Percentiles rank a stretch among this genome's conserved stretches.
Conservation (phyloP, 1,140 invertebrate genomes). For the Zaprionus kolodkinae region DNA sequence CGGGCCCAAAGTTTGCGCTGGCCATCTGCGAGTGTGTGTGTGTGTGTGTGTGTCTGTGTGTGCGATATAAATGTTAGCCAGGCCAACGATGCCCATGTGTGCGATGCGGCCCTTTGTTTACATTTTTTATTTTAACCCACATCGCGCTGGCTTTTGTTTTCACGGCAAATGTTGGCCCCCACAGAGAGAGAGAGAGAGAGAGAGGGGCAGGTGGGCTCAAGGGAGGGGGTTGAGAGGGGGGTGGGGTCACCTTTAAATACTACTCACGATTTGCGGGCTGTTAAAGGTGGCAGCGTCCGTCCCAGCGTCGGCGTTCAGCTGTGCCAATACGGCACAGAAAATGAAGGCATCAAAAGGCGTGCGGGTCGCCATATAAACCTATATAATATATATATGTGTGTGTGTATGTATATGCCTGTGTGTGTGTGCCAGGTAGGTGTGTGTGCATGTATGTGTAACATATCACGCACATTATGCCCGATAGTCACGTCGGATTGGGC, state of each 20-base stretch:
- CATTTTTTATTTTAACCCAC: constrained; percentile 78
- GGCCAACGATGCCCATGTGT: constrained; percentile 65
- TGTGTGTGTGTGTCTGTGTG: constrained; percentile 18
- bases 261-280: constrained; percentile 42
- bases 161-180: constrained; percentile 37
- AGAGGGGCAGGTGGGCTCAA: too few species aligned
- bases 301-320: constrained; percentile 20
- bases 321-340: constrained; percentile 39
- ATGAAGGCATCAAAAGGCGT: constrained; percentile 67
- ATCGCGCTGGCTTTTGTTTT: constrained; percentile 64
- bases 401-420: neutral
- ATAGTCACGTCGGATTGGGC: constrained; percentile 72
- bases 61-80: constrained; percentile 64
- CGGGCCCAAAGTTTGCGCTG: constrained; percentile 8
- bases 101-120: constrained; percentile 73
- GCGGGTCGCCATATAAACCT: constrained; percentile 26
- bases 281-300: constrained; percentile 25
- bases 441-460: constrained; percentile 25
- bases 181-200: too few species aligned
- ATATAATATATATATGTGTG: neutral
- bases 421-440: too few species aligned
- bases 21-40: neutral
- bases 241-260: constrained; percentile 65
- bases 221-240: neutral
- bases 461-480: constrained; percentile 69